These are phyloP conservation scores for Callipepla squamata DNA, from an alignment of 2,113 vertebrate species.

Conservation along the genomic window DNA sequence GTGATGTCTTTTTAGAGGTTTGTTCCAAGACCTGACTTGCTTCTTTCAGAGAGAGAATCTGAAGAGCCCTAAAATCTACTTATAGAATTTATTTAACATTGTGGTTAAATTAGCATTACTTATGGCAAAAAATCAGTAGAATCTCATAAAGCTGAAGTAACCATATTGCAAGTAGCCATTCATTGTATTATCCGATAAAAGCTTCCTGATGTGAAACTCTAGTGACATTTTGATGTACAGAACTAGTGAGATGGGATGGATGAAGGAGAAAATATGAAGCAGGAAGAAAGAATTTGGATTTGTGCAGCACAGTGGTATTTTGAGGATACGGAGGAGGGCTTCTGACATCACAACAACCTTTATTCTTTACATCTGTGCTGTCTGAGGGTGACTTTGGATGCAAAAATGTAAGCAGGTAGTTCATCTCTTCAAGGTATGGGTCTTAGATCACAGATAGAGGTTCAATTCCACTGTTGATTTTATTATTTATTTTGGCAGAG, in stretches of 20 bases:
- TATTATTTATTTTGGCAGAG: not conserved
- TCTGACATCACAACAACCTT: not conserved
- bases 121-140: not conserved
- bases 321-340: not conserved
- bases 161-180: not conserved
- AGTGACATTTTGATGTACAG: not conserved
- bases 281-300: not conserved
- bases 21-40: not conserved
- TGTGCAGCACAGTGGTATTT: not conserved
- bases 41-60: conserved; percentile 14
- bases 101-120: conserved; percentile 16
- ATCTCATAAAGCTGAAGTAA: not conserved
- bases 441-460: not conserved
- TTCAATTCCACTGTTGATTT: not conserved
- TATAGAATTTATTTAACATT: not conserved
- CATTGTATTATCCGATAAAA: not conserved
- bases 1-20: not conserved
- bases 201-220: not conserved
- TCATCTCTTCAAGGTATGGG: not conserved
- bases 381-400: not conserved
- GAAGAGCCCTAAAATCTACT: not conserved
- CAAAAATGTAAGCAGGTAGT: not conserved
- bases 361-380: not conserved
- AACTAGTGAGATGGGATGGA: not conserved
- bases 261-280: not conserved